Percentiles rank a stretch among this genome's conserved stretches.
phyloP scores from a whole-genome alignment of 2,113 vertebrate species.

The Neoarius graeffei region DNA sequence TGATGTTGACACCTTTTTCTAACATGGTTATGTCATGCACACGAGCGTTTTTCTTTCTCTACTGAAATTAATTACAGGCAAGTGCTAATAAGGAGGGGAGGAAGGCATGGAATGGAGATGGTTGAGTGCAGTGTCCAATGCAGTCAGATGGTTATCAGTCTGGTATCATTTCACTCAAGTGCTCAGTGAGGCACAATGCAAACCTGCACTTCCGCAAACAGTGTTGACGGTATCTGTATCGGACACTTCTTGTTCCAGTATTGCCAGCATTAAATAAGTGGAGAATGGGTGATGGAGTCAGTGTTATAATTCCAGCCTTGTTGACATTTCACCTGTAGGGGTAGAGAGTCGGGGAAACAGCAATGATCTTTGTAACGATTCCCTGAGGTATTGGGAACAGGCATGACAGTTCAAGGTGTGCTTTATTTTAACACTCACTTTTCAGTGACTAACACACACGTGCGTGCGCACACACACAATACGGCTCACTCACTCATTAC shows the following conservation, averaged over 20 bases:
- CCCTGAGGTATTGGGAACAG: too few relatives aligned
- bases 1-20: too few relatives aligned
- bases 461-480: too few relatives aligned
- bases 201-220: not conserved
- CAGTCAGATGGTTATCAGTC: not conserved
- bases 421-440: too few relatives aligned
- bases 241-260: not conserved
- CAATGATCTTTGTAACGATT: not conserved
- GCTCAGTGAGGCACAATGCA: too few relatives aligned
- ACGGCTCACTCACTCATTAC: too few relatives aligned
- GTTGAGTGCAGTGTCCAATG: not conserved
- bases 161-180: not conserved
- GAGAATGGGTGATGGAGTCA: not conserved
- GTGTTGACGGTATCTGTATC: not conserved
- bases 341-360: not conserved
- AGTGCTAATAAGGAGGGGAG: not conserved
- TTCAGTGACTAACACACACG: too few relatives aligned
- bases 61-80: not conserved
- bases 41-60: not conserved
- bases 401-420: too few relatives aligned
- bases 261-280: not conserved
- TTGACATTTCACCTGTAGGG: not conserved
- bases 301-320: not conserved
- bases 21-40: too few relatives aligned
- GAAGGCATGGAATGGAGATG: not conserved